Percentiles rank a stretch among this genome's conserved stretches.
phyloP scores from a whole-genome alignment of 2,113 vertebrate genomes.

The Pavo muticus region DNA sequence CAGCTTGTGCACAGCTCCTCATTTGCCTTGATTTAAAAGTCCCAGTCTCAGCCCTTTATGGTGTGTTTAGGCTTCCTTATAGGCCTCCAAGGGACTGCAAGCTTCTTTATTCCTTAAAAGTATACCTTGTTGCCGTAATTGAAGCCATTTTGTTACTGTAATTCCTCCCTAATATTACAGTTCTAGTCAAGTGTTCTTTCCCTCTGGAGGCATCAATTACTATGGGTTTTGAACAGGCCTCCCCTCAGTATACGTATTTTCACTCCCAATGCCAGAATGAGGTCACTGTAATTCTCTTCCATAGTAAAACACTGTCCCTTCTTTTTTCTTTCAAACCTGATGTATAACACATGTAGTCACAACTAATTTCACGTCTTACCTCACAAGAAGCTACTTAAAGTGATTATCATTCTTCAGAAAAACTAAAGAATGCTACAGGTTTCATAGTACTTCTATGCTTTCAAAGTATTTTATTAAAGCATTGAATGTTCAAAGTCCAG shows the following conservation, averaged over 20 bases:
- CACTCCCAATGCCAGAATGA: constrained; percentile 1
- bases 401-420: neutral
- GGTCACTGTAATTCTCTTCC: constrained; percentile 3
- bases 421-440: neutral
- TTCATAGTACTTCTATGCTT: neutral
- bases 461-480: neutral
- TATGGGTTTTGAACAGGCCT: constrained; percentile 49
- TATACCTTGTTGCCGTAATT: constrained; percentile 62
- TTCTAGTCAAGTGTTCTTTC: constrained; percentile 65
- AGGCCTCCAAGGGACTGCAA: constrained; percentile 61
- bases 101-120: constrained; percentile 62
- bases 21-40: constrained; percentile 71
- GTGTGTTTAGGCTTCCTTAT: constrained; percentile 67
- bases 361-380: neutral
- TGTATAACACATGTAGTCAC: neutral
- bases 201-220: constrained; percentile 61
- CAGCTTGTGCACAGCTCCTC: neutral
- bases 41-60: constrained; percentile 53
- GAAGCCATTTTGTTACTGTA: constrained; percentile 68
- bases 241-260: neutral
- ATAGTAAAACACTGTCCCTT: neutral
- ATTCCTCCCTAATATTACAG: constrained; percentile 67
- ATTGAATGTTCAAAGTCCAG: neutral
- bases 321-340: neutral
- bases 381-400: neutral